Percentiles rank a stretch among this genome's conserved stretches.
These are phyloP conservation scores for Zapus hudsonius DNA, from an alignment of 2,113 vertebrate species.

Conservation along the genomic window DNA sequence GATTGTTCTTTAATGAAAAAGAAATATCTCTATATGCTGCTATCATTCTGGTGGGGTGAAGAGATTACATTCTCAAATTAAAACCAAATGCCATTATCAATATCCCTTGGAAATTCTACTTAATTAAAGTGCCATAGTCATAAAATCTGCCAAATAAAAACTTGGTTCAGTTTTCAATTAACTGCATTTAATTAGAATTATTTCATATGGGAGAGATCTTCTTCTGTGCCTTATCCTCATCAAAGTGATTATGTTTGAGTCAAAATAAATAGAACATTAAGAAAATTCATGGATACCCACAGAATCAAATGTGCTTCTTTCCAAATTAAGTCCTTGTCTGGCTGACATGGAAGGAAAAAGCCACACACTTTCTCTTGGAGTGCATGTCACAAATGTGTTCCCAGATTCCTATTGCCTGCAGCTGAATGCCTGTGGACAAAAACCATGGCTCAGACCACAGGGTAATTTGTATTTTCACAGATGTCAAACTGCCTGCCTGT, in stretches of 20 bases:
- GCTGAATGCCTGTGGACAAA: rapidly evolving
- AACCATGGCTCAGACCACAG: not conserved
- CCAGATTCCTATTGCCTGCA: not conserved
- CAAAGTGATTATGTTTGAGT: slow-evolving; percentile 49
- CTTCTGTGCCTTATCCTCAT: slow-evolving; percentile 15
- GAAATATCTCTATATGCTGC: not conserved
- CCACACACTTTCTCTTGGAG: rapidly evolving
- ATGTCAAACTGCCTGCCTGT: rapidly evolving
- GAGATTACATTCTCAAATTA: slow-evolving; percentile 65
- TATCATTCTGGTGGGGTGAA: slow-evolving; percentile 44
- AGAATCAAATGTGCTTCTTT: not conserved
- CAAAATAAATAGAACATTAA: slow-evolving; percentile 60
- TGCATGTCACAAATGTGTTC: rapidly evolving
- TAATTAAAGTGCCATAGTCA: slow-evolving; percentile 67
- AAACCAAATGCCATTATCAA: slow-evolving; percentile 67
- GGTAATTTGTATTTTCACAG: rapidly evolving
- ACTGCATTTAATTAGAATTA: slow-evolving; percentile 73
- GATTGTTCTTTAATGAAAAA: slow-evolving; percentile 1
- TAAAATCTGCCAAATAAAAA: slow-evolving; percentile 78
- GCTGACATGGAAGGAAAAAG: not conserved
- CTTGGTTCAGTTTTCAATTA: slow-evolving; percentile 73
- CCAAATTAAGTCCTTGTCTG: not conserved
- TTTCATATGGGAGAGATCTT: slow-evolving; percentile 4
- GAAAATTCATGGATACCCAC: slow-evolving; percentile 21
- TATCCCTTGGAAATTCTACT: slow-evolving; percentile 69